phyloP scores from a whole-genome alignment of 2,113 vertebrate genomes.

The Uropsilus gracilis region DNA sequence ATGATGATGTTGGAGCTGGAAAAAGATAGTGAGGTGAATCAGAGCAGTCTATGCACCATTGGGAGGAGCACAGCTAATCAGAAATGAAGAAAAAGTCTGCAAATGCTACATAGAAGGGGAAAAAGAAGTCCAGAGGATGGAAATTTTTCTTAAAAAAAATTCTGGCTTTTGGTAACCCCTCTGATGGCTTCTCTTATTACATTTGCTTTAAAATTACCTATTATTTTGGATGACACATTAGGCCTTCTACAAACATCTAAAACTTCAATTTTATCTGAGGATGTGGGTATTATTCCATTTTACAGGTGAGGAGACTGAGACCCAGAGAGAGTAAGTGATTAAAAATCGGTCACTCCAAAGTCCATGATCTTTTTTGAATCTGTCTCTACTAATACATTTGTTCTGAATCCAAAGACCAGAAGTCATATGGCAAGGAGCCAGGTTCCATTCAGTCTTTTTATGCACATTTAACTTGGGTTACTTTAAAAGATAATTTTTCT shows the following conservation, averaged over 20 bases:
- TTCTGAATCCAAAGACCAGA: slow-evolving; percentile 29
- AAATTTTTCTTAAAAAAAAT: not conserved
- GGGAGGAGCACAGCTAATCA: not conserved
- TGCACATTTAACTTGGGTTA: slow-evolving; percentile 43
- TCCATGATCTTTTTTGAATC: not conserved
- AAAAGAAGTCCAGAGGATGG: not conserved
- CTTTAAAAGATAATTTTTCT: slow-evolving; percentile 50
- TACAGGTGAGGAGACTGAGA: slow-evolving; percentile 35
- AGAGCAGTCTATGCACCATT: not conserved
- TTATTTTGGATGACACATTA: not conserved
- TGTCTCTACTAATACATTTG: slow-evolving; percentile 35
- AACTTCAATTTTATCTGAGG: not conserved
- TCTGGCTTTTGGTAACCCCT: not conserved
- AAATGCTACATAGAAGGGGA: not conserved
- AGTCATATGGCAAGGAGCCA: slow-evolving; percentile 44
- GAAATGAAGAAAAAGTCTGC: not conserved
- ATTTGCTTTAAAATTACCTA: not conserved
- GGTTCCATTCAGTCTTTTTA: slow-evolving; percentile 21
- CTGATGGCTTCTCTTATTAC: not conserved
- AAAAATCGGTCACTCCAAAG: not conserved
- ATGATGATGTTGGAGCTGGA: not conserved
- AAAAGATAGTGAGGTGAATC: not conserved
- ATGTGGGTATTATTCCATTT: not conserved
- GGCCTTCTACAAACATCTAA: slow-evolving; percentile 18
- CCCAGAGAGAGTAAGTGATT: not conserved